Conservation (phyloP, 2,113 vertebrate species). For the Phaetusa simplex region DNA sequence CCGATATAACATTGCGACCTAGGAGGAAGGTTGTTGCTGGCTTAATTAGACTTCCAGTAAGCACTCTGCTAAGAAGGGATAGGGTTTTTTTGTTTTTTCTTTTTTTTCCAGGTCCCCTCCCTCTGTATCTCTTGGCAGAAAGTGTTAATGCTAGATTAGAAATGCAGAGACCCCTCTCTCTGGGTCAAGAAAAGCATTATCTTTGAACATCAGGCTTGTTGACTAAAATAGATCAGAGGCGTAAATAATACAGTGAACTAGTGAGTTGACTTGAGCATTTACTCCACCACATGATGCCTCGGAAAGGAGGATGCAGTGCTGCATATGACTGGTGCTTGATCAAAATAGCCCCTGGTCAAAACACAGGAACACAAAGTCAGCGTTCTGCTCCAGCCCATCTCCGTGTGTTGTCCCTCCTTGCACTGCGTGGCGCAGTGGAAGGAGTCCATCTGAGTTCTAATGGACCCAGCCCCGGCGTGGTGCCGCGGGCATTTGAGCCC, state of each 20-base stretch:
- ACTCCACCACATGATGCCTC: background rate
- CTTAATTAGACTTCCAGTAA: background rate
- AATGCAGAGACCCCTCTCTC: background rate
- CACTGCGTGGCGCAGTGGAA: rapidly evolving
- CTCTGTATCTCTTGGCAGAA: background rate
- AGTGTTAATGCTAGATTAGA: background rate
- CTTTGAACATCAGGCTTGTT: conserved; percentile 11
- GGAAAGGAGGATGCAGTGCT: conserved; percentile 16
- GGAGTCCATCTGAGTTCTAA: background rate
- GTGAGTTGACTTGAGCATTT: background rate
- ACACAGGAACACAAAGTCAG: background rate
- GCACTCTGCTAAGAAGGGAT: background rate
- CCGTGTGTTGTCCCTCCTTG: background rate
- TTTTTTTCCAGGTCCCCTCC: background rate
- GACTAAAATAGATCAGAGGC: conserved; percentile 38
- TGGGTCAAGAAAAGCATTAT: conserved; percentile 6
- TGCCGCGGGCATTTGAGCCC: rapidly evolving
- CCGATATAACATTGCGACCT: background rate
- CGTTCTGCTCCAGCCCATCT: background rate
- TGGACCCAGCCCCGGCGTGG: background rate
- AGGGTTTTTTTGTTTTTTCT: background rate
- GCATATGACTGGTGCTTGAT: conserved; percentile 15
- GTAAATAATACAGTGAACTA: background rate
- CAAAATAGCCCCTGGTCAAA: conserved; percentile 29
- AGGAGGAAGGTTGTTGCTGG: background rate